Percentiles rank a stretch among this genome's conserved stretches.
Evolutionary conservation across 2,888 invertebrate genomes (phyloP).

Genomic region (Pollenia labialis): DNA sequence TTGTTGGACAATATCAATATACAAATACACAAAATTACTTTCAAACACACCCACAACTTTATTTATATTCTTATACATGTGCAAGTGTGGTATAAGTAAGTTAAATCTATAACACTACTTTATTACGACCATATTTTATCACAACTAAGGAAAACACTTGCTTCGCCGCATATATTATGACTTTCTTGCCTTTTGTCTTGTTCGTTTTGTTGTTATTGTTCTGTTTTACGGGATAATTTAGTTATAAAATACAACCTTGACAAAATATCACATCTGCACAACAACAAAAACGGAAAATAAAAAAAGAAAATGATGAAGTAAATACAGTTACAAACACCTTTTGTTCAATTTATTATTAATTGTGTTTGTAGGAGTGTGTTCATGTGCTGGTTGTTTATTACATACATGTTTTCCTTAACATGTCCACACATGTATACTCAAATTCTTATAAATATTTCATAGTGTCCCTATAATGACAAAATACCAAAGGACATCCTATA

Average conservation of each 20-base stretch:
- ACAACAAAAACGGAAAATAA: conserved; percentile 1
- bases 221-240: conserved; percentile 59
- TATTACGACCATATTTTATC: conserved; percentile 50
- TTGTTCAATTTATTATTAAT: conserved; percentile 69
- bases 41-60: background rate
- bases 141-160: conserved; percentile 25
- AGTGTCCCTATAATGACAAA: conserved; percentile 63
- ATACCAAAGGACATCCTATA: conserved; percentile 62
- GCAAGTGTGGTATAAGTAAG: conserved; percentile 5
- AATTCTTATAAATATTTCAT: conserved; percentile 62
- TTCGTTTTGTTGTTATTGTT: conserved; percentile 7
- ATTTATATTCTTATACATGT: background rate
- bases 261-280: conserved; percentile 67
- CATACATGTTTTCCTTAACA: conserved; percentile 1
- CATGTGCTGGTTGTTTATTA: conserved; percentile 58
- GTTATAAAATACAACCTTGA: conserved; percentile 67
- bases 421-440: conserved; percentile 17
- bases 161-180: conserved; percentile 8
- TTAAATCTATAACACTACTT: conserved; percentile 58
- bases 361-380: conserved; percentile 22
- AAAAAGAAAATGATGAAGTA: conserved; percentile 51
- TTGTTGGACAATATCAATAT: conserved; percentile 26
- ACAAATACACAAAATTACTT: background rate
- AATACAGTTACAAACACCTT: conserved; percentile 67
- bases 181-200: conserved; percentile 30